These are phyloP conservation scores for Tenodera sinensis DNA, from an alignment of 2,888 invertebrate species.

Conservation along the genomic window DNA sequence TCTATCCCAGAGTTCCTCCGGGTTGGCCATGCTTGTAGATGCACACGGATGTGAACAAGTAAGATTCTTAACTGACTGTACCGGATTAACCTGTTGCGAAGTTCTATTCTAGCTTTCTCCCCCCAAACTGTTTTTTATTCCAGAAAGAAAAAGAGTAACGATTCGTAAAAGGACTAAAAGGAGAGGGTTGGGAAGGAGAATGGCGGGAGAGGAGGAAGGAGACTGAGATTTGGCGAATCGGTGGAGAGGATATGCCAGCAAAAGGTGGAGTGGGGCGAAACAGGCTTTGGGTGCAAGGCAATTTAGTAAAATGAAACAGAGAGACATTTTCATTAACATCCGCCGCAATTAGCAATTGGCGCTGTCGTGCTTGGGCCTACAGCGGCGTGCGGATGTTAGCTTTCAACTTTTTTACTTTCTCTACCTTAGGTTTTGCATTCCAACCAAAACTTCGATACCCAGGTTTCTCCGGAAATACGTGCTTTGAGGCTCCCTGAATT, in stretches of 20 bases:
- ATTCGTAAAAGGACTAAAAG: constrained; percentile 3
- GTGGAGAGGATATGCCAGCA: not conserved
- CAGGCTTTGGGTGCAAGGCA: not conserved
- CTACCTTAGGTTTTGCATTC: not conserved
- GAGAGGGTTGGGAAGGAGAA: not conserved
- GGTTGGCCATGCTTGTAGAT: not conserved
- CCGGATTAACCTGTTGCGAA: constrained; percentile 12
- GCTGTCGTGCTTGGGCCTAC: not conserved
- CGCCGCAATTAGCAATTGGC: not conserved
- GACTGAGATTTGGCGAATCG: not conserved
- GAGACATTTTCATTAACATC: not conserved
- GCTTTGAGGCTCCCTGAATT: no score
- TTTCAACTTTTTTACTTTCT: not conserved
- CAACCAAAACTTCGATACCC: no score
- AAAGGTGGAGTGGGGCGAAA: not conserved
- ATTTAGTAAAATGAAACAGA: not conserved
- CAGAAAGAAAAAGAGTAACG: not conserved
- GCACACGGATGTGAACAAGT: not conserved
- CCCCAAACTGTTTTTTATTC: not conserved
- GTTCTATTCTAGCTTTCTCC: not conserved
- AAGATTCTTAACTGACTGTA: not conserved
- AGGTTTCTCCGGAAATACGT: no score
- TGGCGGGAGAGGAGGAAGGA: not conserved
- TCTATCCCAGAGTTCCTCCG: not conserved
- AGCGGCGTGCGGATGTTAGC: not conserved